Base-by-base conservation (phyloP, 2,888 invertebrate genomes). In the Amitus sp. region DNA sequence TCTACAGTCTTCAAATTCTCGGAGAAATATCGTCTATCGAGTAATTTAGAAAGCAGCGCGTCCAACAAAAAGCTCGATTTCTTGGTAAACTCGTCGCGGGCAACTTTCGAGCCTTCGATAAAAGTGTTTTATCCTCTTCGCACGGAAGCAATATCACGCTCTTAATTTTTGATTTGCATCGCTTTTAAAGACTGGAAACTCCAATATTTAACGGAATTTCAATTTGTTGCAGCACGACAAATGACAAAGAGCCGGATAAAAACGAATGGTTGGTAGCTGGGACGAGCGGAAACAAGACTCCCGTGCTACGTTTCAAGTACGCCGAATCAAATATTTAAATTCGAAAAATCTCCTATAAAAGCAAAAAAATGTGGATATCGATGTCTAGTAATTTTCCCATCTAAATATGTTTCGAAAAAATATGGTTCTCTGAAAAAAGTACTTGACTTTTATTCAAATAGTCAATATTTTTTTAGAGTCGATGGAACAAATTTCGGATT, bases 231-330 rank as follows among this genome's bases (percentile, higher is more conserved):
- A 80, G 81, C 54, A 66, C 74, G 70, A 71, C 75, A 56, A 76
- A 76, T 51, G 74, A 77, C 43, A 72, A 64, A 37, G 37, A 37
- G 23, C 53, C 68, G 2, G 68, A 69, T 45, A 61, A 67, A 53
- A 80, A 74, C 67, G 81, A 82, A 57, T 82, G 82, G 82, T 66
- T 82, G 39, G 61, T 80, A 53, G 76, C 64, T 62, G 74, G 77
- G 49, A 74, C 79, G 51, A 71, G 60, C 48, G 75, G 78, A 47
- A 77, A 69, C 59, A 82, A 81, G 57, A 65, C 74, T 19, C 71
- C 79, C 34, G 67, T 80, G 57, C 62, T 82, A 47, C 76, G 78
- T 54, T 82, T 82, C 70, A 82, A 79, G 82, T 82, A 59, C 71
- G 80, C 73, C 56, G 47, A 54, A 30, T 13, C 39, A 49, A 6